Conservation (phyloP, 2,113 vertebrate genomes). For the Podilymbus podiceps region DNA sequence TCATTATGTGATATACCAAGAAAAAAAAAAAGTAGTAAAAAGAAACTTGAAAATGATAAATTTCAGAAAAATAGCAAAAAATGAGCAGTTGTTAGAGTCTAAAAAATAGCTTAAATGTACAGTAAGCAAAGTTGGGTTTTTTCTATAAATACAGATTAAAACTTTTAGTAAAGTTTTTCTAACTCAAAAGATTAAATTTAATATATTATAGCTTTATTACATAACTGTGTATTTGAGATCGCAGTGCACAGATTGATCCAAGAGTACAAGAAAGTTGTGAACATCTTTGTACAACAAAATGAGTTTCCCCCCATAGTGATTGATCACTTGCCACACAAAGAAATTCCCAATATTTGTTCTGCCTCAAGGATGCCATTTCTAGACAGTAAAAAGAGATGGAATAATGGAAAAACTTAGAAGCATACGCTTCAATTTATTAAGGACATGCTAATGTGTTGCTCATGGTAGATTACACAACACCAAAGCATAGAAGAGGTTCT, state of each 20-base stretch:
- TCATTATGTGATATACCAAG: background rate
- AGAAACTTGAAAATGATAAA: background rate
- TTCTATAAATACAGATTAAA: background rate
- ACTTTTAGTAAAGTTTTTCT: background rate
- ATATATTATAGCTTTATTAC: background rate
- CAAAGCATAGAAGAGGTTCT: background rate
- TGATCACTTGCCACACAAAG: background rate
- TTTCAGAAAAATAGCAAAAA: background rate
- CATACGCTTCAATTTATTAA: rapidly evolving
- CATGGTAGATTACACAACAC: background rate
- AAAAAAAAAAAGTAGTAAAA: background rate
- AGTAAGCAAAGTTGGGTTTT: background rate
- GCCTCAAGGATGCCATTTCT: background rate
- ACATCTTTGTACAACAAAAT: too few relatives aligned
- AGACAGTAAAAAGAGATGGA: background rate
- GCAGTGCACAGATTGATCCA: background rate
- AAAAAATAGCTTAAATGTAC: background rate
- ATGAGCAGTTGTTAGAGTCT: background rate
- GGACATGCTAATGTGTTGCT: too few relatives aligned
- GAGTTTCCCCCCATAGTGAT: too few relatives aligned
- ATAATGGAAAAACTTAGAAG: background rate
- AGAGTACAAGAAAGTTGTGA: background rate
- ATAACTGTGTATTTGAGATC: background rate
- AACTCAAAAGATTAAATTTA: background rate
- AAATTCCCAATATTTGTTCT: background rate